phyloP scores from a whole-genome alignment of 2,888 invertebrate species.

The Heliconius erato region DNA sequence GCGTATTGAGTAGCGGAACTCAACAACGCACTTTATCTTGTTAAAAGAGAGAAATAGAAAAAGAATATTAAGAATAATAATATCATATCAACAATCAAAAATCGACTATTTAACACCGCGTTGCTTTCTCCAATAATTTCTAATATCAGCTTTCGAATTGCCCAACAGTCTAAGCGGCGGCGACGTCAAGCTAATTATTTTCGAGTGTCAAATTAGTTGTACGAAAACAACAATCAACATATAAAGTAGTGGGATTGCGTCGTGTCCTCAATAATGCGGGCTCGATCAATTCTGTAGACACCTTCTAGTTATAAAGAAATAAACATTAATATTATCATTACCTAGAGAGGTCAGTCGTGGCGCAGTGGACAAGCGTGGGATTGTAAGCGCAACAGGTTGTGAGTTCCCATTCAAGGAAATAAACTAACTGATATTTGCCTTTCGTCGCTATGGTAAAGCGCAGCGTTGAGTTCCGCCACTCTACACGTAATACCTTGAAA shows the following conservation, averaged over 20 bases:
- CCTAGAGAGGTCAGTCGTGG: too few relatives aligned
- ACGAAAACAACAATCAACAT: conserved; percentile 44
- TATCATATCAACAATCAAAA: neutral
- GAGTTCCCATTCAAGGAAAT: too few relatives aligned
- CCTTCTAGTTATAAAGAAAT: too few relatives aligned
- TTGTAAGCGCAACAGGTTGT: too few relatives aligned
- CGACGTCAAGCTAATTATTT: conserved; percentile 44
- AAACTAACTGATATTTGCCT: too few relatives aligned
- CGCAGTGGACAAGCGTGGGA: too few relatives aligned
- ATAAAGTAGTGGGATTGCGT: conserved; percentile 66
- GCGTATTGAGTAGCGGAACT: neutral
- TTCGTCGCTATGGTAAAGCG: too few relatives aligned
- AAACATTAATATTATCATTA: too few relatives aligned
- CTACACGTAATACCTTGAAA: too few relatives aligned
- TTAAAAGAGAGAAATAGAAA: neutral
- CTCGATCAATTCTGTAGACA: conserved; percentile 65
- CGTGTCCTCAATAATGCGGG: conserved; percentile 71
- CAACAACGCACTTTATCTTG: neutral
- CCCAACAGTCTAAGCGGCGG: conserved; percentile 41
- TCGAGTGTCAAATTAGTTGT: conserved; percentile 44
- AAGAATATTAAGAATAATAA: neutral
- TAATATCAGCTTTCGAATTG: conserved; percentile 46
- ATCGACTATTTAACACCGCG: neutral
- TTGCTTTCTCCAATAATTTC: conserved; percentile 41
- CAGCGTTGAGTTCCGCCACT: too few relatives aligned